Percentiles rank a stretch among this genome's conserved stretches.
Conservation (phyloP, 2,888 invertebrate species). For the Odontocerum albicorne region DNA sequence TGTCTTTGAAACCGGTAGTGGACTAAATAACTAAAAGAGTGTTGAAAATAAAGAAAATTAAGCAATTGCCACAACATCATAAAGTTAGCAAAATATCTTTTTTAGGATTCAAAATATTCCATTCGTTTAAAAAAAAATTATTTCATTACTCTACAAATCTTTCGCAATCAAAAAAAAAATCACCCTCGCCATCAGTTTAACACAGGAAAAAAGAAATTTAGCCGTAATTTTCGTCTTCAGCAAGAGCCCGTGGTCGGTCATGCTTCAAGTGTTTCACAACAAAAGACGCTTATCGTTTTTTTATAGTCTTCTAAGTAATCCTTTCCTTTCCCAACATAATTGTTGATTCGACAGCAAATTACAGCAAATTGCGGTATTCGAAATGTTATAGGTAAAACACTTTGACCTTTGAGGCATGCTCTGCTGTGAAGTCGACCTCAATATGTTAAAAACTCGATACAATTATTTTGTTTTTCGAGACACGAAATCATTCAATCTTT, state of each 20-base stretch:
- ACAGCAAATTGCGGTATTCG: slow-evolving; percentile 19
- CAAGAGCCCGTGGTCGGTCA: slow-evolving; percentile 16
- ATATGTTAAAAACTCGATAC: too few species aligned
- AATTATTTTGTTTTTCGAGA: too few species aligned
- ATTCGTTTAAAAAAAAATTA: too few species aligned
- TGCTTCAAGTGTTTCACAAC: slow-evolving; percentile 18
- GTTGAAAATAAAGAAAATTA: too few species aligned
- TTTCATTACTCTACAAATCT: too few species aligned
- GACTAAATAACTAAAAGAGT: too few species aligned
- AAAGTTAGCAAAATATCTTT: too few species aligned
- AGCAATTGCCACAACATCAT: too few species aligned
- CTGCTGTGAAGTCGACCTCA: too few species aligned
- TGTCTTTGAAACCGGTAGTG: too few species aligned
- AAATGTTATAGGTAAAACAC: slow-evolving; percentile 16
- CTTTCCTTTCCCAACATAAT: slow-evolving; percentile 22
- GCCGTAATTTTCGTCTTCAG: slow-evolving; percentile 17
- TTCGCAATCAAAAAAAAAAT: slow-evolving; percentile 13
- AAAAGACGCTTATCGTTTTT: slow-evolving; percentile 17
- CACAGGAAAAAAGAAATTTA: slow-evolving; percentile 26
- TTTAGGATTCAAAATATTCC: too few species aligned
- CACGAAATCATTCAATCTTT: too few species aligned
- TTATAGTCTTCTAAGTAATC: slow-evolving; percentile 14
- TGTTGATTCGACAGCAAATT: slow-evolving; percentile 26
- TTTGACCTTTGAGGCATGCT: slow-evolving; percentile 20
- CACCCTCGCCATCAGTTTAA: slow-evolving; percentile 20